These are phyloP conservation scores for Tyrophagus putrescentiae DNA, from an alignment of 1,140 invertebrate species.

Conservation along the genomic window DNA sequence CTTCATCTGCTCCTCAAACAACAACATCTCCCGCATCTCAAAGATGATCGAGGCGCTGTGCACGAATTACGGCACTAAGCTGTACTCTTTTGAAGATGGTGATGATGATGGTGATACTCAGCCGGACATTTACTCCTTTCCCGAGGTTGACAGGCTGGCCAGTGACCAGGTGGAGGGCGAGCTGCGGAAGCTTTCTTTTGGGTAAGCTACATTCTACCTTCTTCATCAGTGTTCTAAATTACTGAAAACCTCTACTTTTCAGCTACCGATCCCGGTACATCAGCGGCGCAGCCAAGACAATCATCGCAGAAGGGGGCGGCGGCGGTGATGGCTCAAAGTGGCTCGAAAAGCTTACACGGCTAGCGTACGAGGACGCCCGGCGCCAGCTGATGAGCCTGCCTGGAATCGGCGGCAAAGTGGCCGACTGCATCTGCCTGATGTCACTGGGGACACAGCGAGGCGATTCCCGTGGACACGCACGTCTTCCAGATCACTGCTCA, in stretches of 20 bases:
- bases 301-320: slow-evolving; percentile 47
- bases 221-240: slow-evolving; percentile 1
- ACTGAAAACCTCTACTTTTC: too few relatives aligned
- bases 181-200: slow-evolving; percentile 66
- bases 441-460: slow-evolving; percentile 69
- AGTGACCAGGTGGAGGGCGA: slow-evolving; percentile 46
- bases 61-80: slow-evolving; percentile 56
- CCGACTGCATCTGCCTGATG: slow-evolving; percentile 97
- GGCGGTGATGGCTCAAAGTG: slow-evolving; percentile 40
- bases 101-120: neutral
- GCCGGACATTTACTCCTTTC: slow-evolving; percentile 60
- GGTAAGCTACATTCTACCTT: slow-evolving; percentile 32
- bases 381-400: slow-evolving; percentile 54
- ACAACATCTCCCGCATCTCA: slow-evolving; percentile 78
- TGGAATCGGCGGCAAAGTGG: slow-evolving; percentile 65
- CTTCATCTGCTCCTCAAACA: slow-evolving; percentile 95
- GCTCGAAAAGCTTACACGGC: slow-evolving; percentile 49
- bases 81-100: slow-evolving; percentile 47
- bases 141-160: slow-evolving; percentile 49
- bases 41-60: slow-evolving; percentile 84
- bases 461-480: slow-evolving; percentile 90
- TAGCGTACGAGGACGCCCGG: slow-evolving; percentile 56
- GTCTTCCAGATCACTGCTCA: slow-evolving; percentile 75
- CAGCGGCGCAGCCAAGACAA: slow-evolving; percentile 49
- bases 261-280: slow-evolving; percentile 73